phyloP scores from a whole-genome alignment of 92 coral and sea anemone genomes.

The Palythoa caribaeorum region DNA sequence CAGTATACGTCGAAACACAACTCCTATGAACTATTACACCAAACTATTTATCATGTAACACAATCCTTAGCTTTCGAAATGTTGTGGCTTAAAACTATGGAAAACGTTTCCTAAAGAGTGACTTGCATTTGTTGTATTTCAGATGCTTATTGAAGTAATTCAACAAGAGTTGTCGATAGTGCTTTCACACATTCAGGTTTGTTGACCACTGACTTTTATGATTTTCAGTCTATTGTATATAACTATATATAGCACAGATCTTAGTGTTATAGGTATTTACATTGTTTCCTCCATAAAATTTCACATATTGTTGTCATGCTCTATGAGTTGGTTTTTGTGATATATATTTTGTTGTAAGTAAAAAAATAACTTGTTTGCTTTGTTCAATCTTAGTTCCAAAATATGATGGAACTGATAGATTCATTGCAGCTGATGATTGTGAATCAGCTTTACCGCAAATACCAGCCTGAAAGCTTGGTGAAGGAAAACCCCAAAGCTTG shows the following conservation, averaged over 20 bases:
- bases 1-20: no score
- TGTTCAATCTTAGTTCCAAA: constrained; percentile 76
- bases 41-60: no score
- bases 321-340: background rate
- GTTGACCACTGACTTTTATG: constrained; percentile 1
- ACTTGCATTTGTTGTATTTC: background rate
- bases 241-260: no score
- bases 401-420: constrained; percentile 90
- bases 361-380: background rate
- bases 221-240: background rate
- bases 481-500: constrained; percentile 69
- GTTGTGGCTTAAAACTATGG: no score
- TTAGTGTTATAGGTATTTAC: no score
- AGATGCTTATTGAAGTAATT: constrained; percentile 89
- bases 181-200: constrained; percentile 90
- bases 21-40: no score
- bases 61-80: no score
- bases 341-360: background rate
- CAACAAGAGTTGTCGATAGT: constrained; percentile 84
- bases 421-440: constrained; percentile 91
- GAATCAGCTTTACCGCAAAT: constrained; percentile 86
- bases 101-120: no score
- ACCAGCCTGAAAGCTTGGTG: constrained; percentile 80
- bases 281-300: no score
- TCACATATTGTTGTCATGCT: background rate